These are phyloP conservation scores for Agriopis leucophaearia DNA, from an alignment of 2,888 invertebrate species.

Conservation along the genomic window DNA sequence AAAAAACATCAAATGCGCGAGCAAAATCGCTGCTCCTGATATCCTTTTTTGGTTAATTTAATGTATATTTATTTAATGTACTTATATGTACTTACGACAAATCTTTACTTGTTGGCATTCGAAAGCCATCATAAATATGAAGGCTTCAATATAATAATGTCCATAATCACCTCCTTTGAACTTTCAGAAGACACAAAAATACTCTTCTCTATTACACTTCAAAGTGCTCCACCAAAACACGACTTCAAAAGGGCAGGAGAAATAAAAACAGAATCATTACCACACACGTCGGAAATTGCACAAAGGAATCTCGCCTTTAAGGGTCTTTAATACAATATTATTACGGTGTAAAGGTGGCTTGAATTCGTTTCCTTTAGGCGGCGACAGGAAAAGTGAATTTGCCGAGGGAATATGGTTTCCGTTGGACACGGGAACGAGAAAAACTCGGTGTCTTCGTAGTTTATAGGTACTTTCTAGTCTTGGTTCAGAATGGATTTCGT, in stretches of 20 bases:
- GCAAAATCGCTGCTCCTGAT: too few species aligned
- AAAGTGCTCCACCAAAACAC: constrained; percentile 28
- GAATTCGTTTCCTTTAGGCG: constrained; percentile 63
- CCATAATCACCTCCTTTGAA: constrained; percentile 17
- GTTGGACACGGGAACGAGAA: constrained; percentile 38
- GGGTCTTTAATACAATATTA: constrained; percentile 62
- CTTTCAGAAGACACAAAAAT: constrained; percentile 17
- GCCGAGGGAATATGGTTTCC: constrained; percentile 58
- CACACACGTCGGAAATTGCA: constrained; percentile 43
- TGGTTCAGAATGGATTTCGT: background rate
- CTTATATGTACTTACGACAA: background rate
- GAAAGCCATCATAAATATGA: background rate
- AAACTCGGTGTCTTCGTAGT: constrained; percentile 28
- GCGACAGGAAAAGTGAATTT: constrained; percentile 74
- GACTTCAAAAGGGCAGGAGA: constrained; percentile 26
- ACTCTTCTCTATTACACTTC: constrained; percentile 27
- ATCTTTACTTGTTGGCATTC: background rate
- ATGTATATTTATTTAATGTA: too few species aligned
- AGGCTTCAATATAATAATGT: constrained; percentile 11
- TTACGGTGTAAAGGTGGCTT: constrained; percentile 60
- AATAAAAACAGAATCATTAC: constrained; percentile 40
- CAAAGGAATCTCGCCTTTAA: constrained; percentile 55
- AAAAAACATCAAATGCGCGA: too few species aligned
- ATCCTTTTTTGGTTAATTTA: too few species aligned
- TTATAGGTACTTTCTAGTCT: constrained; percentile 5